A percentile compares a stretch with the other conserved stretches of the same genome.
These are phyloP conservation scores for Lottia scabra DNA, from an alignment of 2,888 invertebrate genomes.

Conservation along the genomic window DNA sequence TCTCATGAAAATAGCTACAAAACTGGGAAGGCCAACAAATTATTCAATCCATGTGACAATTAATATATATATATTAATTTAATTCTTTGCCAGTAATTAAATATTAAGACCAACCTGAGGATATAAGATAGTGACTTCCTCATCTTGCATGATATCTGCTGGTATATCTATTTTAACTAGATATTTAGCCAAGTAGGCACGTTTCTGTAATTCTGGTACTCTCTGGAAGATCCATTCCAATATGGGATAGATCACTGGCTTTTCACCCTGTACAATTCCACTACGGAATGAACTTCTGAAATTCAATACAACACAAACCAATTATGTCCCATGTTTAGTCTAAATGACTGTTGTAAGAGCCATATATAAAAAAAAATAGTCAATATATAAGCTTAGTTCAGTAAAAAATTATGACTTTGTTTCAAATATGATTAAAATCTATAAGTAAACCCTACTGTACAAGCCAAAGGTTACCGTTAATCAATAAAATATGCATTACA, in stretches of 20 bases:
- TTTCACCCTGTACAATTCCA: conserved; percentile 80
- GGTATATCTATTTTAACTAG: conserved; percentile 80
- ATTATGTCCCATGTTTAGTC: no score
- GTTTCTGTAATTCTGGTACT: conserved; percentile 80
- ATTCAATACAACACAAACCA: conserved; percentile 13
- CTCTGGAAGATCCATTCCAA: conserved; percentile 84
- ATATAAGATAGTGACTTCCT: conserved; percentile 79
- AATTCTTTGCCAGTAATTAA: neutral
- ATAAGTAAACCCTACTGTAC: no score
- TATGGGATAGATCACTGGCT: conserved; percentile 81
- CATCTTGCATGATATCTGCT: conserved; percentile 80
- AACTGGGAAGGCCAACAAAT: no score
- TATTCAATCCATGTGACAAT: no score
- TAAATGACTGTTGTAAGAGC: no score
- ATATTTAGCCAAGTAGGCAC: conserved; percentile 84
- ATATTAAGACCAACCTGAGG: conserved; percentile 71
- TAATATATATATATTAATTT: no score
- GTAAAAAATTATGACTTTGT: neutral
- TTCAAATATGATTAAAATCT: neutral
- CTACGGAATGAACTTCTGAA: conserved; percentile 75
- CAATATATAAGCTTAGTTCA: no score
- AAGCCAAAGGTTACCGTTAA: no score
- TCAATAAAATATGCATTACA: no score
- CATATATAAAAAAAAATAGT: no score
- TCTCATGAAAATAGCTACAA: no score